Percentiles rank a stretch among this genome's conserved stretches.
These are phyloP conservation scores for Callospermophilus lateralis DNA, from an alignment of 2,113 vertebrate genomes.

Conservation along the genomic window DNA sequence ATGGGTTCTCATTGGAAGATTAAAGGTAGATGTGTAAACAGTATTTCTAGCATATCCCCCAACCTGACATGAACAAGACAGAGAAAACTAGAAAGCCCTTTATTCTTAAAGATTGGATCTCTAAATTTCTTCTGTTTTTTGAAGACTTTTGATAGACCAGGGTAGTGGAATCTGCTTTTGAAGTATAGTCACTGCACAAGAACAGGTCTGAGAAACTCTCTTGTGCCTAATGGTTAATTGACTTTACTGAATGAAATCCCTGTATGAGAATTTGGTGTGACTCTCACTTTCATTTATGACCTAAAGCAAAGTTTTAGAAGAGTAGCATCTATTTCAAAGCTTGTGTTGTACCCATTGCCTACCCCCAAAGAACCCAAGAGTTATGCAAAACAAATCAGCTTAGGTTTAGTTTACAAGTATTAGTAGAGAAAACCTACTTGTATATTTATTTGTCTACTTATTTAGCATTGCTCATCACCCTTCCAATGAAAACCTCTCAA, in stretches of 20 bases:
- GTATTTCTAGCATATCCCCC: not conserved
- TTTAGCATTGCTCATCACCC: not conserved
- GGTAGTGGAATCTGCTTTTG: not conserved
- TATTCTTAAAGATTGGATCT: not conserved
- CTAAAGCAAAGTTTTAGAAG: not conserved
- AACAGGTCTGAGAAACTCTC: not conserved
- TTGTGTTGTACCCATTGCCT: too few relatives aligned
- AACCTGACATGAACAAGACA: not conserved
- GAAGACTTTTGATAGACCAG: not conserved
- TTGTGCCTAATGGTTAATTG: not conserved
- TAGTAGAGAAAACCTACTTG: not conserved
- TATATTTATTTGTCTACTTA: not conserved
- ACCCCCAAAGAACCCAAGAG: not conserved
- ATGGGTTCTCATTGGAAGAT: constrained; percentile 58
- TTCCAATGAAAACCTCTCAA: not conserved
- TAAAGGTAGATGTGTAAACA: constrained; percentile 43
- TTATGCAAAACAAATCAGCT: not conserved
- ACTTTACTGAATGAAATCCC: not conserved
- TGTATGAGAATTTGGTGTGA: not conserved
- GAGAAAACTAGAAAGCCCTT: not conserved
- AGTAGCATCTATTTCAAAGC: not conserved
- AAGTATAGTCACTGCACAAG: not conserved
- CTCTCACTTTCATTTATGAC: not conserved
- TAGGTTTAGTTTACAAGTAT: not conserved
- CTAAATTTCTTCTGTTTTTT: not conserved